phyloP scores from a whole-genome alignment of 2,888 invertebrate species.

The Baccha elongata region DNA sequence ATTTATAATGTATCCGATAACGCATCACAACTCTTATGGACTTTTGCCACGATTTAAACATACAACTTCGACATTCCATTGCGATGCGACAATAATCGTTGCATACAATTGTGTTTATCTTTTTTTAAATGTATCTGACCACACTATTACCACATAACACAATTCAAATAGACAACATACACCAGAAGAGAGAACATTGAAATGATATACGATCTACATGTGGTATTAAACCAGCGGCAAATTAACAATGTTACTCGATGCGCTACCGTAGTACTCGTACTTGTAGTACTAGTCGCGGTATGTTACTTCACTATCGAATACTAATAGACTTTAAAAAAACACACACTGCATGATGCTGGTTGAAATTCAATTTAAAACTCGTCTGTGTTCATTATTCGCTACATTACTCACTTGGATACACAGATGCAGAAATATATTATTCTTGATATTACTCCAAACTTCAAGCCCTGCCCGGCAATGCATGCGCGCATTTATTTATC shows the following conservation, averaged over 20 bases:
- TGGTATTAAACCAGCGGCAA: conserved; percentile 68
- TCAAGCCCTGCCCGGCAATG: background rate
- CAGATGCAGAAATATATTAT: conserved; percentile 58
- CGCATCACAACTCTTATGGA: conserved; percentile 59
- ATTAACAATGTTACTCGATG: conserved; percentile 70
- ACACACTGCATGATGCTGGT: too few species aligned
- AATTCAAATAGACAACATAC: conserved; percentile 30
- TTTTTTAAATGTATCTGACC: conserved; percentile 34
- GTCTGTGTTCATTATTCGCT: conserved; percentile 70
- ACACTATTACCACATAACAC: conserved; percentile 27
- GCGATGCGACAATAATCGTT: conserved; percentile 34
- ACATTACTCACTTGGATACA: conserved; percentile 63
- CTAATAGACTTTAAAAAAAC: too few species aligned
- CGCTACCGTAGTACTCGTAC: conserved; percentile 49
- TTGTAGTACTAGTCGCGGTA: background rate
- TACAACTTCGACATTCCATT: too few species aligned
- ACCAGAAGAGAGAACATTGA: conserved; percentile 58
- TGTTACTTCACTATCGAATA: background rate
- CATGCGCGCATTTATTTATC: conserved; percentile 22
- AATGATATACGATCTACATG: conserved; percentile 71
- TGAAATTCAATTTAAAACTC: conserved; percentile 70
- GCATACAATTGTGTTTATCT: background rate
- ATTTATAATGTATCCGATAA: conserved; percentile 63
- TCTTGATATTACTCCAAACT: background rate
- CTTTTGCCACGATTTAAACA: conserved; percentile 31